Evolutionary conservation across 1,140 invertebrate species (phyloP), one percentile per base, ranked within the genome.

Genomic region (Subanguina moxae): DNA sequence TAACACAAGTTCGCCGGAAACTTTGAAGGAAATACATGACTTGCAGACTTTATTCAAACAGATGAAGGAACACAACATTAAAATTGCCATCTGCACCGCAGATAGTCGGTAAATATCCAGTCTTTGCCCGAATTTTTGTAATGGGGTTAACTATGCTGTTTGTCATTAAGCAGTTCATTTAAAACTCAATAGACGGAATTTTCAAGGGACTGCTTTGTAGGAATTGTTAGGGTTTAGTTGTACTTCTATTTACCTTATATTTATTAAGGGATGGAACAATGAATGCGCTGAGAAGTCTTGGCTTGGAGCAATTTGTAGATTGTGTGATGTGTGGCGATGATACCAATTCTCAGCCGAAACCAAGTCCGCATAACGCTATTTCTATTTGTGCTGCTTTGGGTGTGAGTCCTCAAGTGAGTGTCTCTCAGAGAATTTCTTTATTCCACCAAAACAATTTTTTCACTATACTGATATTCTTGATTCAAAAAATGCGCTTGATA

Each of bases 321-420:
- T 71, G 81, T 63, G 70, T 86, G 3, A 82, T 85, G 27, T 86
- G 85, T 70, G 85, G 85, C 3, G 85, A 86, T 73, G 85, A 86
- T 71, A 71, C 75, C 0, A 72, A 76, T 23, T 83, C 78, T 1
- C 62, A 79, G 48, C 85, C 85, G 11, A 86, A 86, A 73, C 85
- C 85, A 9, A 76, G 80, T 63, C 85, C 85, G 21, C 78, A 84
- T 70, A 86, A 85, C 67, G 85, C 85, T 9, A 72, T 80, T 62
- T 76, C 81, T 58, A 86, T 86, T 57, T 86, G 85, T 61, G 67
- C 78, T 11, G 70, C 78, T 19, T 74, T 86, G 1, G 80, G 78
- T 11, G 80, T 85, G 0, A 75, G 83, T 66, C 85, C 84, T 48
- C 59, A 65, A 42, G 78, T 81, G 58, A 58, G 32, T 11, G 32